Evolutionary conservation across 2,888 invertebrate species (phyloP).

Genomic region (Lepidocyrtoides sp.): DNA sequence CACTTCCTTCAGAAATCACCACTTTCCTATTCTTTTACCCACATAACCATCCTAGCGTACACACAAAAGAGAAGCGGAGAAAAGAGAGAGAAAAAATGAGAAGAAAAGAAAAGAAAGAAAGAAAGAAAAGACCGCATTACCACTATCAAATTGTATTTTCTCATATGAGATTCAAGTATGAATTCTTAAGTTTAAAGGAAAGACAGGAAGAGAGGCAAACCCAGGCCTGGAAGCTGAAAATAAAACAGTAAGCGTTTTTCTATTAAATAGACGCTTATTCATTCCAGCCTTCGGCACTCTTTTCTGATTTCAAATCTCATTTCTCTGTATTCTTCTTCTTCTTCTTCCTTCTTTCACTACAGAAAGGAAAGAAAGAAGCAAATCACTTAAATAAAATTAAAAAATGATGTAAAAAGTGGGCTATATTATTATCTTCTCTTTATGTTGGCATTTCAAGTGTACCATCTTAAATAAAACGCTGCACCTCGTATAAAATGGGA

Average conservation of each 20-base stretch:
- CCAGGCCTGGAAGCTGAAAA: constrained; percentile 5
- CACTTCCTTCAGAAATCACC: constrained; percentile 70
- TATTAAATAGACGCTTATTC: constrained; percentile 56
- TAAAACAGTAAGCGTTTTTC: constrained; percentile 55
- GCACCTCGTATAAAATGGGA: too few relatives aligned
- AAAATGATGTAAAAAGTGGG: constrained; percentile 33
- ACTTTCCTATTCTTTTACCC: constrained; percentile 55
- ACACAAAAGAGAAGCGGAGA: constrained; percentile 9
- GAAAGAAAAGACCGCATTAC: constrained; percentile 33
- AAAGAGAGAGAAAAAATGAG: background rate
- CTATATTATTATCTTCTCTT: background rate
- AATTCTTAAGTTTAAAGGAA: constrained; percentile 7
- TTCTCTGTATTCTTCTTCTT: too few relatives aligned
- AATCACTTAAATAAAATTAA: constrained; percentile 59
- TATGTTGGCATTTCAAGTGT: background rate
- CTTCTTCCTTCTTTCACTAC: background rate
- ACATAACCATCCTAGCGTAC: constrained; percentile 29
- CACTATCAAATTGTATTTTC: constrained; percentile 34
- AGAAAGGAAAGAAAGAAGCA: constrained; percentile 30
- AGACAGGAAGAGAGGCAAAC: background rate
- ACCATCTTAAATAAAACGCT: too few relatives aligned
- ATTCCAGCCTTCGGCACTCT: constrained; percentile 34
- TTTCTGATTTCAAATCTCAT: constrained; percentile 38
- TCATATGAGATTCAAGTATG: constrained; percentile 25
- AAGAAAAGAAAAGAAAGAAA: too few relatives aligned